phyloP scores from a whole-genome alignment of 1,140 invertebrate genomes.

The Ostrea denselamellosa region DNA sequence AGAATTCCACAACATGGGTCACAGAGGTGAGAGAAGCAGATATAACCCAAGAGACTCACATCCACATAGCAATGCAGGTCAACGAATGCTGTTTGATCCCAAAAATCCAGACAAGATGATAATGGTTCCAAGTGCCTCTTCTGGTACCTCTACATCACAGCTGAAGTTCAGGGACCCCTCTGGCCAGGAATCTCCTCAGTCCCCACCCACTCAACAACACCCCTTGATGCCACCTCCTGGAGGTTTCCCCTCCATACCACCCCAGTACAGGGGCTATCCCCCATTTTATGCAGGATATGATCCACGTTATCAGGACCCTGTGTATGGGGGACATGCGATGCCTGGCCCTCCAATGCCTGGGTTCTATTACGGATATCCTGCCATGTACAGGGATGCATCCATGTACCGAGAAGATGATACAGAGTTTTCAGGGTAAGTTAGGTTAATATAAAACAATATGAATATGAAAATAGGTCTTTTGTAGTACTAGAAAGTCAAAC shows the following conservation, averaged over 20 bases:
- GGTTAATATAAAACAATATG: not conserved
- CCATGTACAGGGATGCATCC: constrained; percentile 49
- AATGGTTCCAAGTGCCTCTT: constrained; percentile 69
- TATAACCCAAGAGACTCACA: not conserved
- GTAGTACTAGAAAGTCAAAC: too few species aligned
- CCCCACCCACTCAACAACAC: constrained; percentile 43
- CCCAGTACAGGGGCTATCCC: constrained; percentile 41
- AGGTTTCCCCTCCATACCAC: constrained; percentile 41
- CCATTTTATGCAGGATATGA: constrained; percentile 43
- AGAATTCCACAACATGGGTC: not conserved
- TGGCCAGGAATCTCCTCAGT: constrained; percentile 45
- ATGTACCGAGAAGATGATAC: constrained; percentile 14
- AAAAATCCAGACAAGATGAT: constrained; percentile 87
- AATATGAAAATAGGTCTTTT: too few species aligned
- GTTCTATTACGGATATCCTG: constrained; percentile 51
- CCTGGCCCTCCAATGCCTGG: constrained; percentile 54
- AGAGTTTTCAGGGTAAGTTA: constrained; percentile 21
- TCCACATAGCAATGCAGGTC: constrained; percentile 47
- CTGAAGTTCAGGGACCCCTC: constrained; percentile 55
- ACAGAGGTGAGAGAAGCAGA: constrained; percentile 38
- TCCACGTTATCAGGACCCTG: constrained; percentile 18
- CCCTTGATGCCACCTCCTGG: constrained; percentile 28
- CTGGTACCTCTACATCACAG: constrained; percentile 71
- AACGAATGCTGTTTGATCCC: constrained; percentile 82
- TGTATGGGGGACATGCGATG: constrained; percentile 38